Conservation (phyloP, 2,797 vertebrate species). For the Falco rusticolus region DNA sequence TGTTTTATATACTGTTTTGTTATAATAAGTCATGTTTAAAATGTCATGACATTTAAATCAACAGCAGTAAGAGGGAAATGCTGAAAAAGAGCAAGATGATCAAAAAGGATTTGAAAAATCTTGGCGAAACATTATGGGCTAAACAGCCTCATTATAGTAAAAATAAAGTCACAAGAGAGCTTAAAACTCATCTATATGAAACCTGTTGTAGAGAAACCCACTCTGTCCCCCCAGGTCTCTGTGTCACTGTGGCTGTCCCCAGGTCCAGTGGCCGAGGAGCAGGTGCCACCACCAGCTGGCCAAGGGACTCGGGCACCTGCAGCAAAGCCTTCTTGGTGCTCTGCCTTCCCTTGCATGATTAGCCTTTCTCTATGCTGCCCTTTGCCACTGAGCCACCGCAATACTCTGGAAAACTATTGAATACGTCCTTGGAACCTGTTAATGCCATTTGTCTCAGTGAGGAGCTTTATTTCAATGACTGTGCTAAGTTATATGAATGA, state of each 20-base stretch:
- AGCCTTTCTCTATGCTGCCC: background rate
- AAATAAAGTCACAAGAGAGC: background rate
- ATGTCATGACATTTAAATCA: constrained; percentile 76
- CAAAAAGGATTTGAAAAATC: constrained; percentile 55
- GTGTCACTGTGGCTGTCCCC: background rate
- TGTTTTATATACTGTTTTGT: constrained; percentile 70
- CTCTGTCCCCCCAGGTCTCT: background rate
- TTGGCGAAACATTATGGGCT: background rate
- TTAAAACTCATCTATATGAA: background rate
- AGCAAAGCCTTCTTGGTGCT: background rate
- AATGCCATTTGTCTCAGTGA: background rate
- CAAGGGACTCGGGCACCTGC: background rate
- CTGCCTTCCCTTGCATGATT: background rate
- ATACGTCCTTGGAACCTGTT: background rate
- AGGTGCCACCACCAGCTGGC: background rate
- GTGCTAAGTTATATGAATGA: background rate
- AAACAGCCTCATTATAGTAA: background rate
- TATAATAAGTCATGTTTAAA: constrained; percentile 75
- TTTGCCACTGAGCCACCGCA: background rate
- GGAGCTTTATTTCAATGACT: background rate
- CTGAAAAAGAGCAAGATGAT: constrained; percentile 50
- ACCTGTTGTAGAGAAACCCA: background rate
- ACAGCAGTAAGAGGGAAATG: constrained; percentile 64
- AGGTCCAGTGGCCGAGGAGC: background rate
- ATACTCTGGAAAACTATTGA: background rate